Evolutionary conservation across 2,113 vertebrate species (phyloP).

Genomic region (Fregata magnificens): DNA sequence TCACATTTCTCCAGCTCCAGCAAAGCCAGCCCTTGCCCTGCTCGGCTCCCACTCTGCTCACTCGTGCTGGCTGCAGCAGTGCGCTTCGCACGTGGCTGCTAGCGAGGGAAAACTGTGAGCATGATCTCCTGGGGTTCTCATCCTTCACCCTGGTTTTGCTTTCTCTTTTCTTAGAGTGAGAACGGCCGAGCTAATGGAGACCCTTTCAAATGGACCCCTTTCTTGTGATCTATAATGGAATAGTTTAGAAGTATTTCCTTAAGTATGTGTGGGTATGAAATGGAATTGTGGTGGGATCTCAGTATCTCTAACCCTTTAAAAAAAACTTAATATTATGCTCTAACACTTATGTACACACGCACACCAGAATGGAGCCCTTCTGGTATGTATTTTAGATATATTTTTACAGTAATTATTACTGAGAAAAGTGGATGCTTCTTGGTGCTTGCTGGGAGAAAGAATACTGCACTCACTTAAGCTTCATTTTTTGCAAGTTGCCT

Average conservation of each 20-base stretch:
- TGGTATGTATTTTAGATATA: not conserved
- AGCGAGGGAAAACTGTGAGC: rapidly evolving
- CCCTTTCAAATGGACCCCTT: not conserved
- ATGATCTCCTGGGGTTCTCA: not conserved
- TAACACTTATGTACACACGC: not conserved
- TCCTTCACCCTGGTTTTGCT: not conserved
- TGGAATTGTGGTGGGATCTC: not conserved
- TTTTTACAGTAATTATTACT: not conserved
- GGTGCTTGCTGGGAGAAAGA: not conserved
- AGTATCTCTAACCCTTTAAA: not conserved
- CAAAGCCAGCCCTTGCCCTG: not conserved
- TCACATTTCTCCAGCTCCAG: not conserved
- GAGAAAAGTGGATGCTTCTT: not conserved
- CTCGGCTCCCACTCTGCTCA: rapidly evolving
- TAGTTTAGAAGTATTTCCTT: not conserved
- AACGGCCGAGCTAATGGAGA: not conserved
- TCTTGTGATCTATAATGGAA: not conserved
- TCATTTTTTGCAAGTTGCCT: not conserved
- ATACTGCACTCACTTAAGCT: not conserved
- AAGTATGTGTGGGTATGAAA: not conserved
- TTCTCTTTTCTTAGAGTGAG: not conserved
- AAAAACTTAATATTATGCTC: not conserved
- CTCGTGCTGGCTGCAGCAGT: rapidly evolving
- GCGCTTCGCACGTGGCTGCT: not conserved
- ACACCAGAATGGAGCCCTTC: not conserved